Base-by-base conservation (phyloP, 1,140 invertebrate genomes). In the Leptonema lineaticorne region DNA sequence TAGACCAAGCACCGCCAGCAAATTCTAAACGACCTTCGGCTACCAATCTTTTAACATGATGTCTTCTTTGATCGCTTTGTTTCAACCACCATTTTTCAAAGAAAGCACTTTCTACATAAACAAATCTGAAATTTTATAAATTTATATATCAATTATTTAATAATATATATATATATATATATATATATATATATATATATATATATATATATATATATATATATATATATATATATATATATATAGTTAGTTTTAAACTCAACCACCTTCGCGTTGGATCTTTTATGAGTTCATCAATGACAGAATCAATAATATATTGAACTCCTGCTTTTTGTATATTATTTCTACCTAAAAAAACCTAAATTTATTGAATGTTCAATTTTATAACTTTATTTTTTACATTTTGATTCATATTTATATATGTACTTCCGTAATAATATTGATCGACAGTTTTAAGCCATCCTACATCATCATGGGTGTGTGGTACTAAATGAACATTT, bases 231-330 rank as follows among this genome's bases (percentile, higher is more conserved):
- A n/a, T n/a, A n/a, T n/a, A n/a, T n/a, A n/a, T n/a, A n/a, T 41
- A 14, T 3, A 41, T 3, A 4, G 2, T 41, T 24, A 20, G 2
- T 48, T 16, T 48, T 7, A 26, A 2, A 26, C 27, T 59, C 33
- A 2, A 14, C 14, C 2, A 62, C 62, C 62, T 48, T 53, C 62
- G 27, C 16, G 77, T 79, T 0, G 90, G 85, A 80, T 96, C 87
- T 68, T 89, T 86, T 67, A 86, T 75, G 0, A 98, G 80, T 66
- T 92, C 89, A 18, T 87, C 82, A 4, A 97, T 81, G 0, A 96
- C 94, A 0, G 93, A 92, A 78, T 97, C 93, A 7, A 98, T 75
- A 68, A 97, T 97, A 74, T 95, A 95, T 76, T 93, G 90, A 0
- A 96, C 93, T 2, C 91, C 92, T 11, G 91, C 92, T 37, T 86